Evolutionary conservation across 1,140 invertebrate genomes (phyloP).

Genomic region (Polypedilum vanderplanki): DNA sequence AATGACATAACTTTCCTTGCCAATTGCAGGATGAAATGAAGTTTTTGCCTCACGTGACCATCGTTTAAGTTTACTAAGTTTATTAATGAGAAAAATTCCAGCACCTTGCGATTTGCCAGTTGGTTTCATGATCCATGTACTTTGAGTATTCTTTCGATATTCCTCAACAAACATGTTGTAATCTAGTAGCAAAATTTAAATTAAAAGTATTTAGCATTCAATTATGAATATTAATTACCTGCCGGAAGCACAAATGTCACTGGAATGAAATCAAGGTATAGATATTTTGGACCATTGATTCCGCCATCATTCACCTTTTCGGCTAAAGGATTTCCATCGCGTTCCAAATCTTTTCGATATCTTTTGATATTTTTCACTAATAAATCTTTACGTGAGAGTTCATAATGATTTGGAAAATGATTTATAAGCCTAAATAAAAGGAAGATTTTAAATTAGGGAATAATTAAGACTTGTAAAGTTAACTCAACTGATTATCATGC

Average conservation of each 20-base stretch:
- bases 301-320: constrained; percentile 58
- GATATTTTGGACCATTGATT: constrained; percentile 65
- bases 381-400: constrained; percentile 88
- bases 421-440: constrained; percentile 58
- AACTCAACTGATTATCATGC: constrained; percentile 77
- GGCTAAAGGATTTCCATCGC: constrained; percentile 79
- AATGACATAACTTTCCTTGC: constrained; percentile 85
- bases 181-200: constrained; percentile 47
- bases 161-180: constrained; percentile 96
- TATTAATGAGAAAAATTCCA: constrained; percentile 84
- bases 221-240: constrained; percentile 42
- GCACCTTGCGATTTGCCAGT: constrained; percentile 85
- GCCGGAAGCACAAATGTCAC: constrained; percentile 88
- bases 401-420: constrained; percentile 92
- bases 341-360: constrained; percentile 84
- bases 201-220: constrained; percentile 16
- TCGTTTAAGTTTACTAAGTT: constrained; percentile 78
- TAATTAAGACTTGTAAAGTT: background rate
- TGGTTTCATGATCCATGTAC: constrained; percentile 97
- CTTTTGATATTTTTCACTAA: constrained; percentile 94
- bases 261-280: constrained; percentile 84
- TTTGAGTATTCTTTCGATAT: constrained; percentile 82
- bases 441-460: constrained; percentile 26
- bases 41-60: constrained; percentile 78
- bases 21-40: constrained; percentile 71